Conservation (phyloP, 2,113 vertebrate genomes). For the Menidia beryllina region DNA sequence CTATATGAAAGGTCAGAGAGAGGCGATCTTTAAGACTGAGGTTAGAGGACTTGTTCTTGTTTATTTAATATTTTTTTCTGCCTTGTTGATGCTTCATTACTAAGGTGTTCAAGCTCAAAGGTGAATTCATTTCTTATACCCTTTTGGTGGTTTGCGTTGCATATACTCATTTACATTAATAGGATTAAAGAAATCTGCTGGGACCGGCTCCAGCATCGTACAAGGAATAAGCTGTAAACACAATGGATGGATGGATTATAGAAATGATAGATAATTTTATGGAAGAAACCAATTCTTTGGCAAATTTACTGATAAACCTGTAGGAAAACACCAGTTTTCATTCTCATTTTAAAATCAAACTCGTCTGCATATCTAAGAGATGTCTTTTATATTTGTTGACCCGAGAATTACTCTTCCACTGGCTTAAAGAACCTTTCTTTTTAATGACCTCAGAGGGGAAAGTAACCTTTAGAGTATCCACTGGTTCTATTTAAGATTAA, state of each 20-base stretch:
- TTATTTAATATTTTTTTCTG: background rate
- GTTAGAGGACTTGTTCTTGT: too few relatives aligned
- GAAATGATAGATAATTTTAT: constrained; percentile 1
- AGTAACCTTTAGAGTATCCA: constrained; percentile 29
- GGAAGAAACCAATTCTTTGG: constrained; percentile 11
- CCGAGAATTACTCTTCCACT: background rate
- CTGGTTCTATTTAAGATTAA: constrained; percentile 44
- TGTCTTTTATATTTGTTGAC: background rate
- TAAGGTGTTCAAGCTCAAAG: background rate
- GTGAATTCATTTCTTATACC: background rate
- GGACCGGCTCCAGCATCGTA: too few relatives aligned
- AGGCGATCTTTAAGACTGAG: too few relatives aligned
- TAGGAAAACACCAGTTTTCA: constrained; percentile 5
- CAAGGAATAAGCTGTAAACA: too few relatives aligned
- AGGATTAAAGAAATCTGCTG: too few relatives aligned
- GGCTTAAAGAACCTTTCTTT: constrained; percentile 15
- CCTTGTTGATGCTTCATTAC: background rate
- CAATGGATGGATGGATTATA: too few relatives aligned
- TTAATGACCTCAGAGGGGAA: constrained; percentile 18
- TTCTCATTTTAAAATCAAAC: constrained; percentile 6
- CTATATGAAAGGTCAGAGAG: too few relatives aligned
- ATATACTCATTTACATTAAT: too few relatives aligned
- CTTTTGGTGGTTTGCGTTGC: background rate
- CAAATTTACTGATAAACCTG: background rate
- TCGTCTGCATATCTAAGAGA: constrained; percentile 15